Conservation (phyloP, 2,888 invertebrate species). For the Eulithis prunata region DNA sequence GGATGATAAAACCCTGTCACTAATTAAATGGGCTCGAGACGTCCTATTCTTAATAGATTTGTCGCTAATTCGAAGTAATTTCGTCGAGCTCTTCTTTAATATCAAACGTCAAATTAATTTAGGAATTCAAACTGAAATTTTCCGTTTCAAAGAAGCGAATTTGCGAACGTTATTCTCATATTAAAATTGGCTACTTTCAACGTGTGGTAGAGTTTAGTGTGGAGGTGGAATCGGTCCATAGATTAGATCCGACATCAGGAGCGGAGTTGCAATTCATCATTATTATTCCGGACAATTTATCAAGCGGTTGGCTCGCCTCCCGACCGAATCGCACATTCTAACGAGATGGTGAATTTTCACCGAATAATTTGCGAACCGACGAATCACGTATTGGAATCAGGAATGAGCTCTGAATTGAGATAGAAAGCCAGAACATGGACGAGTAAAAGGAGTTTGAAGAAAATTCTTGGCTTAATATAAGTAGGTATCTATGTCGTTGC, state of each 20-base stretch:
- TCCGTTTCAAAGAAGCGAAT: conserved; percentile 26
- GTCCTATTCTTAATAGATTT: conserved; percentile 80
- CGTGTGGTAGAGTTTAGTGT: conserved; percentile 37
- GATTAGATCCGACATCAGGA: conserved; percentile 75
- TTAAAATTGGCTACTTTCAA: conserved; percentile 25
- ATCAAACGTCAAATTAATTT: conserved; percentile 68
- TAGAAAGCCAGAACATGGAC: conserved; percentile 78
- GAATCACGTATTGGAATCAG: conserved; percentile 84
- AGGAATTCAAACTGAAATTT: conserved; percentile 38
- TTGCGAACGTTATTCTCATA: conserved; percentile 19
- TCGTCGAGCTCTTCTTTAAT: conserved; percentile 60
- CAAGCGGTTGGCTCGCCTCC: conserved; percentile 82
- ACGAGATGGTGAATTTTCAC: conserved; percentile 85
- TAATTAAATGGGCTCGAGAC: conserved; percentile 80
- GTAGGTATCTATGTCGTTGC: neutral
- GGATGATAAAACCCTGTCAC: conserved; percentile 80
- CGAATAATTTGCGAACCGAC: conserved; percentile 84
- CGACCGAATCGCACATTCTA: conserved; percentile 82
- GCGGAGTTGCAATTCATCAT: conserved; percentile 83
- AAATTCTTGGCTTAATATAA: conserved; percentile 32
- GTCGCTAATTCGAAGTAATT: conserved; percentile 79
- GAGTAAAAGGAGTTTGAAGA: conserved; percentile 50
- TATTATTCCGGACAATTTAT: conserved; percentile 85
- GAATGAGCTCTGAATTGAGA: conserved; percentile 82
- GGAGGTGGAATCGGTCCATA: conserved; percentile 64